A percentile compares a stretch with the other conserved stretches of the same genome.
Conservation (phyloP, 2,888 invertebrate species). For the Ischnus inquisitorius region DNA sequence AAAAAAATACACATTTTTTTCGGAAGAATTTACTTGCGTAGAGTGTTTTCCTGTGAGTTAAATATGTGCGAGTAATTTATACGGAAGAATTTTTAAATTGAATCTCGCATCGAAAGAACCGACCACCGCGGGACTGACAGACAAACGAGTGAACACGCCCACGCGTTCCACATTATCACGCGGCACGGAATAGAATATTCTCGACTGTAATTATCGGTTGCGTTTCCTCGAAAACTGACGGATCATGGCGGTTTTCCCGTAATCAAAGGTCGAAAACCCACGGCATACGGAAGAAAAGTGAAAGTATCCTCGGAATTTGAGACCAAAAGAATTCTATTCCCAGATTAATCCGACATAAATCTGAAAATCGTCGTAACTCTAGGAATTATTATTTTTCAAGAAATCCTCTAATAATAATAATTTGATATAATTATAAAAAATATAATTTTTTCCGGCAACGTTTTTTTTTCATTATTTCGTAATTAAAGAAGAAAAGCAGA, state of each 20-base stretch:
- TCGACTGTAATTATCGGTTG: conserved; percentile 55
- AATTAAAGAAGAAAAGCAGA: background rate
- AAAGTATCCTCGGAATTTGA: background rate
- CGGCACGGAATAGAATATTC: conserved; percentile 62
- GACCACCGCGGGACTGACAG: conserved; percentile 45
- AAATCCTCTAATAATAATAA: background rate
- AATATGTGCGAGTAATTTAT: conserved; percentile 36
- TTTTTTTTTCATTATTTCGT: no score
- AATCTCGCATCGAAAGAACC: conserved; percentile 66
- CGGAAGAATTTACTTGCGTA: background rate
- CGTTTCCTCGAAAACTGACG: conserved; percentile 46
- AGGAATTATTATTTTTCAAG: background rate
- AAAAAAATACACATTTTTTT: no score
- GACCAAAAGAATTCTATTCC: background rate
- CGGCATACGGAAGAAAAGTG: conserved; percentile 1
- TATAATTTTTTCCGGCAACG: no score
- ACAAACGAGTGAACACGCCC: conserved; percentile 75
- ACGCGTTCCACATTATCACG: conserved; percentile 76
- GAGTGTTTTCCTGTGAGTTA: conserved; percentile 11
- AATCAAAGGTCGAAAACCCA: conserved; percentile 2
- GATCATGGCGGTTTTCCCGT: conserved; percentile 41
- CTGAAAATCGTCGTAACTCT: background rate
- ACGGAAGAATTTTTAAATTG: conserved; percentile 51
- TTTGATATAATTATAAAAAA: background rate
- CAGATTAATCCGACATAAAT: background rate